These are phyloP conservation scores for Oxyura jamaicensis DNA, from an alignment of 2,113 vertebrate species.

Conservation along the genomic window DNA sequence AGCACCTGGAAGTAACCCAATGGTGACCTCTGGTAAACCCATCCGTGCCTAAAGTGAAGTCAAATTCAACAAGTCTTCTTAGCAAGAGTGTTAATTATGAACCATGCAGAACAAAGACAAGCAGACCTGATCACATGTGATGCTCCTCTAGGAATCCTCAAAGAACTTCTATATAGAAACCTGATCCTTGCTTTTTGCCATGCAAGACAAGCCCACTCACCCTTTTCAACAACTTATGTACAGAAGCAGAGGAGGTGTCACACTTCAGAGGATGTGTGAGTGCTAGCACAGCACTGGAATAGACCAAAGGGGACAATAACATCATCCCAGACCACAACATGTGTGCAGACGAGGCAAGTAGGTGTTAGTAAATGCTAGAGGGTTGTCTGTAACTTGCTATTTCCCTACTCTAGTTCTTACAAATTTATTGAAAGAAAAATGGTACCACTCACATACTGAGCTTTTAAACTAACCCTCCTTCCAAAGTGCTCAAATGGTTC, in stretches of 20 bases:
- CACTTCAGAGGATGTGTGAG: not conserved
- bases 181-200: not conserved
- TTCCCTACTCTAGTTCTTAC: not conserved
- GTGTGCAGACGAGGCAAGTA: not conserved
- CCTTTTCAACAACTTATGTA: not conserved
- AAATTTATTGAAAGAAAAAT: not conserved
- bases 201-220: not conserved
- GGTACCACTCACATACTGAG: not conserved
- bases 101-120: not conserved
- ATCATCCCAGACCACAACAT: not conserved
- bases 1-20: constrained; percentile 90
- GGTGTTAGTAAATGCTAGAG: not conserved
- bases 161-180: not conserved
- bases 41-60: constrained; percentile 78
- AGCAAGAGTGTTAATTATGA: not conserved
- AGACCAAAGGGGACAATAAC: not conserved
- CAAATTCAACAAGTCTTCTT: not conserved
- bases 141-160: not conserved
- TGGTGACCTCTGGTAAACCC: constrained; percentile 89
- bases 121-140: not conserved
- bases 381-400: not conserved
- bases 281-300: not conserved
- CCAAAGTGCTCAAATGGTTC: not conserved
- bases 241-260: not conserved
- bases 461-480: not conserved